Percentiles rank a stretch among this genome's conserved stretches.
These are phyloP conservation scores for Uromys caudimaculatus DNA, from an alignment of 2,797 vertebrate genomes.

Conservation along the genomic window DNA sequence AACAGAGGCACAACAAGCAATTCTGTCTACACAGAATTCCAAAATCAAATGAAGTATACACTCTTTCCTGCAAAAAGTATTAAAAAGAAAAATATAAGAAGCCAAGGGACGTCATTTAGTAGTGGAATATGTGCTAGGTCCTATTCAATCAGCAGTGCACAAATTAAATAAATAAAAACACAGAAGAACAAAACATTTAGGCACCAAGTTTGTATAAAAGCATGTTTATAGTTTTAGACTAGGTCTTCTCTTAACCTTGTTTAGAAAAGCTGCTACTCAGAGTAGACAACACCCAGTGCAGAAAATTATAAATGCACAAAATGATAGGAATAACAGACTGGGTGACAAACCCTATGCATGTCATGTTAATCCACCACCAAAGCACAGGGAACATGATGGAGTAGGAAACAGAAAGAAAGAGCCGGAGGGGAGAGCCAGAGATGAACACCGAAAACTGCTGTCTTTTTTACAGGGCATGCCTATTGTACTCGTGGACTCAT, in stretches of 20 bases:
- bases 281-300: background rate
- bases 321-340: background rate
- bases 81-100: background rate
- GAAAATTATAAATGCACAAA: background rate
- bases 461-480: background rate
- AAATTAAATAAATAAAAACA: background rate
- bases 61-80: background rate
- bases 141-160: background rate
- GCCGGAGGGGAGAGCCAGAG: fast-evolving
- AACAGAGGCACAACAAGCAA: conserved; percentile 70
- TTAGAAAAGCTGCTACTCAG: background rate
- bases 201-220: background rate
- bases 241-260: background rate
- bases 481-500: background rate
- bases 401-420: background rate
- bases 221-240: too few species aligned
- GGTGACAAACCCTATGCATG: too few species aligned
- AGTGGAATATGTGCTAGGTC: too few species aligned
- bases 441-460: background rate
- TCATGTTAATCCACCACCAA: background rate
- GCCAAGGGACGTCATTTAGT: background rate
- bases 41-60: conserved; percentile 75
- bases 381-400: background rate
- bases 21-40: conserved; percentile 57
- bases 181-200: background rate